Percentiles rank a stretch among this genome's conserved stretches.
These are phyloP conservation scores for Stenodera caucasica DNA, from an alignment of 2,888 invertebrate species.

Conservation along the genomic window DNA sequence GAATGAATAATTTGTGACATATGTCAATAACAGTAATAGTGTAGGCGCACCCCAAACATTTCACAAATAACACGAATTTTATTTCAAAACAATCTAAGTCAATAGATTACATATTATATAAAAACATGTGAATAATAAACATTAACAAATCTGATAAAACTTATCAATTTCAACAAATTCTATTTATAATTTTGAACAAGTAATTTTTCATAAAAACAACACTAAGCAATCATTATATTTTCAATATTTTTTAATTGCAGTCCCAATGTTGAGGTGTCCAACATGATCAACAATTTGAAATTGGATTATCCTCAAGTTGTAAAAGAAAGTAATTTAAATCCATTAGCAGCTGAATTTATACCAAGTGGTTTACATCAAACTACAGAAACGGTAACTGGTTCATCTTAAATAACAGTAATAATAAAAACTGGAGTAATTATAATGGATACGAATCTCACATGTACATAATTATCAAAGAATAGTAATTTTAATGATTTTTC, in stretches of 20 bases:
- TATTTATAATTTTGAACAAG: no score
- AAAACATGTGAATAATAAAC: no score
- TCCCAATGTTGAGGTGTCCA: constrained; percentile 35
- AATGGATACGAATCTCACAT: constrained; percentile 23
- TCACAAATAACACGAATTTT: no score
- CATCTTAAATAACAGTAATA: constrained; percentile 18
- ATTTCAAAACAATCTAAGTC: no score
- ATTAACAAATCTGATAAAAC: no score
- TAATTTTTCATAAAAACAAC: no score
- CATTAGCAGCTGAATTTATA: constrained; percentile 83
- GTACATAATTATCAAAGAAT: constrained; percentile 26
- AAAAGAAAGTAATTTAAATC: constrained; percentile 74
- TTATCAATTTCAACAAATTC: no score
- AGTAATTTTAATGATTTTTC: constrained; percentile 15
- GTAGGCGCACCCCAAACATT: no score
- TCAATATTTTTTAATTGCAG: constrained; percentile 29
- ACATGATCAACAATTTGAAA: constrained; percentile 51
- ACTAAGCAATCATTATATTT: no score
- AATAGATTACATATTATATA: no score
- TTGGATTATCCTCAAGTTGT: constrained; percentile 50
- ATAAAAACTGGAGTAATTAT: background rate
- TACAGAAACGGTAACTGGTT: constrained; percentile 18
- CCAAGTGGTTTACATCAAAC: constrained; percentile 54
- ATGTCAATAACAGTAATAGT: no score
- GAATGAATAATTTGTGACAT: background rate